Base-by-base conservation (phyloP, 2,797 vertebrate genomes). In the Leptodactylus fallax region DNA sequence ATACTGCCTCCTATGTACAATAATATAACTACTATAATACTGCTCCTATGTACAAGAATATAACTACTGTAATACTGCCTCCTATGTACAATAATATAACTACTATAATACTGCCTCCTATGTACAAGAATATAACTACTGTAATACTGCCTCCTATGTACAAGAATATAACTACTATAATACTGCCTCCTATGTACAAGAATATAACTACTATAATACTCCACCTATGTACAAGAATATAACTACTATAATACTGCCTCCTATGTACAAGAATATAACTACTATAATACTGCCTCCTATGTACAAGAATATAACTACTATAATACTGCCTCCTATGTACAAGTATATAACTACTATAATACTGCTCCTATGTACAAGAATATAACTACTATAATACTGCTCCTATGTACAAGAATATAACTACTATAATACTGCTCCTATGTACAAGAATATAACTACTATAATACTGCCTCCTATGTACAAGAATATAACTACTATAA, bases 381-480 rank as follows among this genome's bases (percentile, higher is more conserved):
- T n/a, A n/a, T n/a, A n/a, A n/a, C n/a, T n/a, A n/a, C n/a, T n/a
- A n/a, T n/a, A n/a, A n/a, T n/a, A n/a, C n/a, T n/a, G n/a, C n/a
- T n/a, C n/a, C n/a, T n/a, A n/a, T n/a, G 53, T 55, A 55, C 58
- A 61, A 23, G 61, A 63, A 63, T 63, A 63, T 23, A 72, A 47
- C 69, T 72, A 47, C 69, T 72, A 72, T 45, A 72, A 72, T 72
- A 72, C 27, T 72, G 65, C 69, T 19, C 69, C 67, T 63, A 69
- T 69, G 14, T 69, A 69, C 67, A 69, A 69, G 67, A 69, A 69
- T 69, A 69, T 36, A 69, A 36, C 67, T 69, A 69, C 67, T 72
- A 72, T 47, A 72, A 72, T 72, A 72, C 69, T 72, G 69, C 27
- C 63, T 7, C 69, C 27, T 72, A 47, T 72, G 3, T 45, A 72